Base-by-base conservation (phyloP, 2,113 vertebrate species). In the Dunckerocampus dactyliophorus region DNA sequence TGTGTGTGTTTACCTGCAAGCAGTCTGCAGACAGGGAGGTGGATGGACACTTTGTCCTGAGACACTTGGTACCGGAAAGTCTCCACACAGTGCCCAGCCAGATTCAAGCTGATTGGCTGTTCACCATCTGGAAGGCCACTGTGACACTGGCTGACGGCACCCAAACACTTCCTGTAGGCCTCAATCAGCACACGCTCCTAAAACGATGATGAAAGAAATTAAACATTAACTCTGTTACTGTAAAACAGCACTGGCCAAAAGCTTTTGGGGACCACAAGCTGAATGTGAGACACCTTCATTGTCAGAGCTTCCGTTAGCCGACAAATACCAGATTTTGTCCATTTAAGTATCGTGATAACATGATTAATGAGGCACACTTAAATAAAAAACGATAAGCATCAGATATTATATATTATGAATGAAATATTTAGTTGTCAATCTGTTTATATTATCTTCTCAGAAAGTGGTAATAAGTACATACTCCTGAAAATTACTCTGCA, bases 11-110 rank as follows among this genome's bases (percentile, higher is more conserved):
- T 88, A 98, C 97, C 96, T 91, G 95, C 96, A 75, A 99, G 91
- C 81, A 99, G 92, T 48, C 97, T 92, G 76, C 95, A 97, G 75
- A 98, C 90, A 1, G 97, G 97, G 47, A 99, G 92, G 85, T 99
- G 97, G 79, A 99, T 95, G 90, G 95, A 98, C 79, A 99, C 95
- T 85, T 95, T 96, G 79, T 97, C 94, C 85, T 99, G 95, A 74
- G 96, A 98, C 77, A 99, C 94, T 57, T 94, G 95, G 85, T 97
- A 99, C 86, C 95, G 90, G 85, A 98, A 95, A 6, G 94, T 98
- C 66, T 98, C 97, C 63, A 99, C 93, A 1, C 91, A 90, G 85
- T 99, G 96, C 50, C 95, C 94, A 3, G 93, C 93, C 88, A 98
- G 89, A 59, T 84, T 94, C 71, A 99, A 90, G 65, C 91, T 93